Conservation (phyloP, 2,797 vertebrate genomes). For the Poecile montanus region DNA sequence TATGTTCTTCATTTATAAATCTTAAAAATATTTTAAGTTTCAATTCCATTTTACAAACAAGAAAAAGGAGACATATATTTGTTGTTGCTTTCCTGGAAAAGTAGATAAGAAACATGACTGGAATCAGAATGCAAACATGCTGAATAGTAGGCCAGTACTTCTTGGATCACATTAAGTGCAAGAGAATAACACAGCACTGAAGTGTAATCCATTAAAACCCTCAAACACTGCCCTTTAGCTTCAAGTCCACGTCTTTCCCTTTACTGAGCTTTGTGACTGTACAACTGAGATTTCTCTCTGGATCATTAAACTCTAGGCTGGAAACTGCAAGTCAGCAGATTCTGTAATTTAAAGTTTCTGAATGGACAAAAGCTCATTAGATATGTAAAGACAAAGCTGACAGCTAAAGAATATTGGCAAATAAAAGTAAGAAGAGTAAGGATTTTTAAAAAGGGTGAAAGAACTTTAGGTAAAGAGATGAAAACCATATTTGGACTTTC, state of each 20-base stretch:
- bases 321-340: conserved; percentile 49
- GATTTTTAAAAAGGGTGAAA: neutral
- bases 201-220: conserved; percentile 9
- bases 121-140: neutral
- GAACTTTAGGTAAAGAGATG: neutral
- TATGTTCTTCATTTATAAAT: neutral
- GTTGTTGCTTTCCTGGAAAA: neutral
- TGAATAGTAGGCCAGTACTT: conserved; percentile 14
- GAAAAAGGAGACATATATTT: neutral
- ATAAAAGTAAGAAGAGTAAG: neutral
- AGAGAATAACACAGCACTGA: neutral
- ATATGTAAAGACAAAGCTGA: conserved; percentile 35
- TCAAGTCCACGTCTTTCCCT: neutral
- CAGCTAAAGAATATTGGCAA: neutral
- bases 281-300: conserved; percentile 38
- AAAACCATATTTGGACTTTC: neutral
- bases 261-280: neutral
- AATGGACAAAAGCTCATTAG: conserved; percentile 41
- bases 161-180: conserved; percentile 13
- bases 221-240: neutral
- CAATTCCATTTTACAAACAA: neutral
- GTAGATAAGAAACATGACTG: conserved; percentile 18
- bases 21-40: neutral
- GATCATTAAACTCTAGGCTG: conserved; percentile 26
- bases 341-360: conserved; percentile 41